Base-by-base conservation (phyloP, 2,797 vertebrate genomes). In the Cyclura pinguis region DNA sequence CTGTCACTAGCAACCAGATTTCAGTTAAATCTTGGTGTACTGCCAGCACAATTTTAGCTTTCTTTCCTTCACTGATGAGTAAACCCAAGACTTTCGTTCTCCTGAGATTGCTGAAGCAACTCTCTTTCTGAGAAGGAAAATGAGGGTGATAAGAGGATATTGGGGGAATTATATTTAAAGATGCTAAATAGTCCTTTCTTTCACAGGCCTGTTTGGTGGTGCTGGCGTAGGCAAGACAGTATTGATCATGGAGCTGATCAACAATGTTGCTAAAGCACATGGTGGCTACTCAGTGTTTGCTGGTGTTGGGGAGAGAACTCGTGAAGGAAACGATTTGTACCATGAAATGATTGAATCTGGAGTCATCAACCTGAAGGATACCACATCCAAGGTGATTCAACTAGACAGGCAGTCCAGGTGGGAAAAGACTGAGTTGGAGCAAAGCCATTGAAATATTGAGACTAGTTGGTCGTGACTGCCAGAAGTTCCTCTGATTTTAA, bases 271-370 rank as follows among this genome's bases (percentile, higher is more conserved):
- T 64, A 99, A 99, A 96, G 99, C 99, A 93, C 99, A 99, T 12
- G 98, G 99, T 92, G 99, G 99, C 92, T 99, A 99, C 95, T 99
- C 99, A 0, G 99, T 99, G 96, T 99, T 99, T 35, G 98, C 99
- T 0, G 99, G 99, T 0, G 99, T 99, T 29, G 99, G 99, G 22
- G 99, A 99, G 94, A 97, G 99, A 27, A 99, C 99, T 89, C 98
- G 99, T 0, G 99, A 99, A 94, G 99, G 99, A 94, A 99, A 99
- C 12, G 99, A 99, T 87, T 97, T 99, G 96, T 99, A 99, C 97
- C 98, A 99, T 80, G 99, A 99, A 96, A 99, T 99, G 99, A 99
- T 99, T 1, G 99, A 99, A 96, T 99, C 99, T 10, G 99, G 99
- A 57, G 99, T 99, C 96, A 99, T 99, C 97, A 99, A 99, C 96